phyloP scores from a whole-genome alignment of 2,797 vertebrate genomes.

The Halcyon smyrnensis region DNA sequence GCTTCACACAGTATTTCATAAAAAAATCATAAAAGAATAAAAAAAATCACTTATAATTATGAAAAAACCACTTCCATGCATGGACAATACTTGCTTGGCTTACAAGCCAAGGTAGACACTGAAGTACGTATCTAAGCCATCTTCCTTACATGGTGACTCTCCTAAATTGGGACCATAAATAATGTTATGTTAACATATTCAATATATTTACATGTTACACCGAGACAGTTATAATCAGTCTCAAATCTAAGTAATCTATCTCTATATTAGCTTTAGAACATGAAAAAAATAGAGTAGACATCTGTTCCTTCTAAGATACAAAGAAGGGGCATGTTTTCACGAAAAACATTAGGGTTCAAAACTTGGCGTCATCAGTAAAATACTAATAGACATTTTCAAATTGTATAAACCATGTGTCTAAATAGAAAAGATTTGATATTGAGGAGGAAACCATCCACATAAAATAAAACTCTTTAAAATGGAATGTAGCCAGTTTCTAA shows the following conservation, averaged over 20 bases:
- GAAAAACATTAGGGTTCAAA: background rate
- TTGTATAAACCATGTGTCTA: background rate
- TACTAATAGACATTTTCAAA: background rate
- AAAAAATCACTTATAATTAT: too few species aligned
- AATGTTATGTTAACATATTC: background rate
- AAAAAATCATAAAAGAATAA: background rate
- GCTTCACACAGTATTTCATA: background rate
- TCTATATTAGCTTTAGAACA: background rate
- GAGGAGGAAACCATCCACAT: background rate
- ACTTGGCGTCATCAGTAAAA: background rate
- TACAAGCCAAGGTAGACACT: background rate
- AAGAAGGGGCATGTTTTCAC: background rate
- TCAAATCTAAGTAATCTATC: background rate
- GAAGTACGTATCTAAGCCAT: background rate
- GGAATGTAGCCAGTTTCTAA: constrained; percentile 74
- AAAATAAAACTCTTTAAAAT: constrained; percentile 39
- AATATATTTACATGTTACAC: background rate
- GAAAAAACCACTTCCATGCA: background rate
- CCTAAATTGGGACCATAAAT: background rate
- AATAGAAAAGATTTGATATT: background rate
- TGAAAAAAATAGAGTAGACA: background rate
- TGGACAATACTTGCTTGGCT: background rate
- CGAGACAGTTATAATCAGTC: background rate
- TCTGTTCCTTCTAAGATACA: background rate
- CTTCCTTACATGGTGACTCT: background rate